A percentile compares a stretch with the other conserved stretches of the same genome.
phyloP scores from a whole-genome alignment of 1,140 invertebrate genomes.

The Pogonomyrmex californicus region DNA sequence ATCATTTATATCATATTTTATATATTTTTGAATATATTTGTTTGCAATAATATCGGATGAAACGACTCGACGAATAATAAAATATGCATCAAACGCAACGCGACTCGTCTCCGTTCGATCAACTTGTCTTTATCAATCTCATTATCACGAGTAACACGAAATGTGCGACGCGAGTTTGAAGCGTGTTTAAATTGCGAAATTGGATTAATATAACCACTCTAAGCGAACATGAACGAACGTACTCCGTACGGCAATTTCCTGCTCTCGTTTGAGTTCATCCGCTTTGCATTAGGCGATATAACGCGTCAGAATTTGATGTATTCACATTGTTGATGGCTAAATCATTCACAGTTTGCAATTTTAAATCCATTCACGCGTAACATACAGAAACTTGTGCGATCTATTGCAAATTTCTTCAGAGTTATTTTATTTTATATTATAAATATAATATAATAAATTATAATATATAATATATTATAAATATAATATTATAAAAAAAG shows the following conservation, averaged over 20 bases:
- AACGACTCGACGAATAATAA: not conserved
- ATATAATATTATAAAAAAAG: not conserved
- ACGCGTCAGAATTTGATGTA: not conserved
- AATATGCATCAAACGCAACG: not conserved
- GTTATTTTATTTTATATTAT: too few relatives aligned
- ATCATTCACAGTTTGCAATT: not conserved
- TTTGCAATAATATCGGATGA: not conserved
- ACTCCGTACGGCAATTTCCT: slow-evolving; percentile 19
- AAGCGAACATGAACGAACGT: not conserved
- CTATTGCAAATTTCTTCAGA: too few relatives aligned
- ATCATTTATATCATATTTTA: not conserved
- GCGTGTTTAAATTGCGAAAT: slow-evolving; percentile 5
- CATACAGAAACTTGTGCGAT: too few relatives aligned
- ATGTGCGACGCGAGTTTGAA: slow-evolving; percentile 14
- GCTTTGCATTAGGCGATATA: not conserved
- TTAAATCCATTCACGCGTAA: not conserved
- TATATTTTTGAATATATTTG: not conserved
- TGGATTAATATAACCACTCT: slow-evolving; percentile 42
- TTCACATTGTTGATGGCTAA: not conserved
- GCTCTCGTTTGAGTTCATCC: not conserved
- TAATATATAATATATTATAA: too few relatives aligned
- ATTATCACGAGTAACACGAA: slow-evolving; percentile 4
- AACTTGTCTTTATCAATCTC: not conserved
- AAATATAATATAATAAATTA: too few relatives aligned
- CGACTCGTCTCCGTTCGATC: not conserved